Conservation (phyloP, 2,888 invertebrate species). For the Poecilobothrus nobilitatus region DNA sequence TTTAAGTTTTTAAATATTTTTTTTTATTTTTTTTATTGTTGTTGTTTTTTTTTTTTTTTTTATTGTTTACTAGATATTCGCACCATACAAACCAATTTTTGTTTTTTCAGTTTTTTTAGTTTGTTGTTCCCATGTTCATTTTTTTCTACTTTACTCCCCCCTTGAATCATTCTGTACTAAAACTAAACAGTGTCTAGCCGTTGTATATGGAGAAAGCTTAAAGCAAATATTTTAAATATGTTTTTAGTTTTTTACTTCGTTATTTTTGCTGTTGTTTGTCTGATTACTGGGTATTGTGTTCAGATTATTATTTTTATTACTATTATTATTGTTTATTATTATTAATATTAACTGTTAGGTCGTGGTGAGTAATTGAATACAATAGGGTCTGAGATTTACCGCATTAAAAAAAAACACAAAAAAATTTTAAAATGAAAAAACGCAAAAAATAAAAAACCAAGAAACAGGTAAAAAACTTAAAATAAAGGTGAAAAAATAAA, state of each 20-base stretch:
- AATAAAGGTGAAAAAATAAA: no score
- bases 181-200: not conserved
- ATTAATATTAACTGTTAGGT: not conserved
- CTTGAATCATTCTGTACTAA: not conserved
- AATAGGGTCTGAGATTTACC: constrained; percentile 1
- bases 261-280: no score
- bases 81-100: not conserved
- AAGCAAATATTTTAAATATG: no score
- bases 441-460: no score
- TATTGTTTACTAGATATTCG: not conserved
- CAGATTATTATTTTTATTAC: not conserved
- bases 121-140: not conserved
- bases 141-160: not conserved
- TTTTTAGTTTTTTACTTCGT: no score
- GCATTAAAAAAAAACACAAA: not conserved
- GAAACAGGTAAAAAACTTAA: no score
- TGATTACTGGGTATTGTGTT: not conserved
- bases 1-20: not conserved
- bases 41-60: not conserved
- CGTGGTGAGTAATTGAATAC: constrained; percentile 6
- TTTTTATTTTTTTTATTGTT: not conserved
- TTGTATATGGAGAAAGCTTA: not conserved
- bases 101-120: not conserved
- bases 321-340: not conserved
- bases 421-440: not conserved